Evolutionary conservation across 2,113 vertebrate species (phyloP).

Genomic region (Psilopogon haemacephalus): DNA sequence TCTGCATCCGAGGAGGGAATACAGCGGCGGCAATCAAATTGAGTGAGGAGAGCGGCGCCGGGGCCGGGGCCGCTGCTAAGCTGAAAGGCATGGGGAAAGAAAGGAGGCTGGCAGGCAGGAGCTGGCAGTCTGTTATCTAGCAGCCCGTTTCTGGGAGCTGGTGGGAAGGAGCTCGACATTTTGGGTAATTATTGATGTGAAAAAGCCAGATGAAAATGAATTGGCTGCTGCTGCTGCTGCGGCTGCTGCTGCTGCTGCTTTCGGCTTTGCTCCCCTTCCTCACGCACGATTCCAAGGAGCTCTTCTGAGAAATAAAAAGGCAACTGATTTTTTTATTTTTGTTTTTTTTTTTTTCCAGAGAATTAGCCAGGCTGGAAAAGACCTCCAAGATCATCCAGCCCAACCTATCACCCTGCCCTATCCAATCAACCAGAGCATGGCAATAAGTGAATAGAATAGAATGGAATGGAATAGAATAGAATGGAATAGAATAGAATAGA

Average conservation of each 20-base stretch:
- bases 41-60: not conserved
- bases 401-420: too few relatives aligned
- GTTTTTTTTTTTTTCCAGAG: too few relatives aligned
- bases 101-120: not conserved
- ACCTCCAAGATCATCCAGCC: too few relatives aligned
- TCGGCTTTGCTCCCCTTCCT: not conserved
- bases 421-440: too few relatives aligned
- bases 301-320: not conserved
- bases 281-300: not conserved
- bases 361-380: too few relatives aligned
- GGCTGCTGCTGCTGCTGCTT: not conserved
- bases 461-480: too few relatives aligned
- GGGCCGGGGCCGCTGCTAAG: not conserved
- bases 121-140: constrained; percentile 1
- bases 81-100: not conserved
- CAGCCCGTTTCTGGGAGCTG: not conserved
- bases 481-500: too few relatives aligned
- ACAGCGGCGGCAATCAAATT: constrained; percentile 4
- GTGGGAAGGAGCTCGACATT: not conserved
- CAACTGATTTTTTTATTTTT: not conserved
- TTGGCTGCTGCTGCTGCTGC: not conserved
- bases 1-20: not conserved
- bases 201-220: not conserved
- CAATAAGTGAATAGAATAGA: too few relatives aligned
- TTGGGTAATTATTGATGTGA: not conserved